Conservation (phyloP, 1,140 invertebrate species). For the Druon quercuslanigerum region DNA sequence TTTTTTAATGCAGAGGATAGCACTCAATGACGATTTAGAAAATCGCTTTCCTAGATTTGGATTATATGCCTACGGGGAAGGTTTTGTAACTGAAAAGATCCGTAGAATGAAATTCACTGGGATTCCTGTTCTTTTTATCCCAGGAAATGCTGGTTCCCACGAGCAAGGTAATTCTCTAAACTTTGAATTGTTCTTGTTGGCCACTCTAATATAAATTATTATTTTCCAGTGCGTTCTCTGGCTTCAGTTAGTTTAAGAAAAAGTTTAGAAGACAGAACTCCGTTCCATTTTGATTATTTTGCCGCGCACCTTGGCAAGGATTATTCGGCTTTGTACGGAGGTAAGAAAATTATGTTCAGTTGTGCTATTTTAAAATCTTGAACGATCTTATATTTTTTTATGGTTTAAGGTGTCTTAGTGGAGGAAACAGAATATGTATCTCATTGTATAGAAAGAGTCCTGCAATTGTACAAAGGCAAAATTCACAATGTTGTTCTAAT, state of each 20-base stretch:
- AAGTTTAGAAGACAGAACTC: slow-evolving; percentile 77
- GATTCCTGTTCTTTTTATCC: slow-evolving; percentile 93
- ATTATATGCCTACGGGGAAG: slow-evolving; percentile 94
- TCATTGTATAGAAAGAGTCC: slow-evolving; percentile 83
- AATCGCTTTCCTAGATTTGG: slow-evolving; percentile 84
- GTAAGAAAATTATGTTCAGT: slow-evolving; percentile 42
- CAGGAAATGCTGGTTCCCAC: slow-evolving; percentile 93
- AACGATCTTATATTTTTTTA: slow-evolving; percentile 79
- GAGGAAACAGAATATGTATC: slow-evolving; percentile 87
- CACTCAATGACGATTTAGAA: slow-evolving; percentile 77
- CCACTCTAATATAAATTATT: slow-evolving; percentile 33
- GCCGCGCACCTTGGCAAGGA: slow-evolving; percentile 74
- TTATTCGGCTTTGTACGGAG: slow-evolving; percentile 72
- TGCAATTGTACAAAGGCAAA: slow-evolving; percentile 81
- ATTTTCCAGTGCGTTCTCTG: slow-evolving; percentile 85
- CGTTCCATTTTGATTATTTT: slow-evolving; percentile 92
- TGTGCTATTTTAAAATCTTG: slow-evolving; percentile 76
- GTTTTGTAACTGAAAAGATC: slow-evolving; percentile 81
- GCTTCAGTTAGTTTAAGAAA: slow-evolving; percentile 92
- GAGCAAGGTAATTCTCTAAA: slow-evolving; percentile 82
- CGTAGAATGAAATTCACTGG: slow-evolving; percentile 86
- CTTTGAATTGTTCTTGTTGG: neutral
- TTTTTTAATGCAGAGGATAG: slow-evolving; percentile 79
- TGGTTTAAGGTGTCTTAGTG: slow-evolving; percentile 78
- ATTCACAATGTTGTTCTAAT: slow-evolving; percentile 82